These are phyloP conservation scores for Corydoras maculifer DNA, from an alignment of 2,113 vertebrate genomes.

Conservation along the genomic window DNA sequence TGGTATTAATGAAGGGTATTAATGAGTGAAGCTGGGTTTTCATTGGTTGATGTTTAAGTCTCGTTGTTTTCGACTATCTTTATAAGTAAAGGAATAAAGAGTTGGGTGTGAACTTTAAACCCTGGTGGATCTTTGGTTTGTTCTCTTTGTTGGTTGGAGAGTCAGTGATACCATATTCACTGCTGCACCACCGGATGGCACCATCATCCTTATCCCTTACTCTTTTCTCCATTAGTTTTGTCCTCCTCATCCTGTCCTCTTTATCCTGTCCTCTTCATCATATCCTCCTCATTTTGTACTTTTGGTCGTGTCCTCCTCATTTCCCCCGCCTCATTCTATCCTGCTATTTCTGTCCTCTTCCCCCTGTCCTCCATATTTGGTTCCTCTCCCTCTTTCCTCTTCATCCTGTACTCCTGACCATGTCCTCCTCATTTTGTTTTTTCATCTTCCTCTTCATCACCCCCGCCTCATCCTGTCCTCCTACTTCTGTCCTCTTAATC, in stretches of 20 bases:
- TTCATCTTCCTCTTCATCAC: not conserved
- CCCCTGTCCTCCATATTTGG: not conserved
- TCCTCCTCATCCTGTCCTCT: conserved; percentile 24
- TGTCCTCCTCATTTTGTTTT: not conserved
- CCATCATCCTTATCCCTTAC: conserved; percentile 17
- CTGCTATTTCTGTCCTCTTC: not conserved
- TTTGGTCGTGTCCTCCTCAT: not conserved
- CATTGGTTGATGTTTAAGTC: no score
- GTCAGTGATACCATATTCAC: not conserved
- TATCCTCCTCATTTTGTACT: not conserved
- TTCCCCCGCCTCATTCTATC: no score
- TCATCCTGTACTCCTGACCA: not conserved
- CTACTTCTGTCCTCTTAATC: not conserved
- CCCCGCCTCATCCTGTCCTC: conserved; percentile 19
- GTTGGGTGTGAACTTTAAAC: no score
- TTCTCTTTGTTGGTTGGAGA: no score
- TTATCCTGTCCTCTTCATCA: not conserved
- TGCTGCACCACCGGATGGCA: conserved; percentile 56
- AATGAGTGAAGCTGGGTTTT: no score
- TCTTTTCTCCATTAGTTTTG: conserved; percentile 10
- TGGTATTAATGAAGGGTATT: no score
- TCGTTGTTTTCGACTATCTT: no score
- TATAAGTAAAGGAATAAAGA: no score
- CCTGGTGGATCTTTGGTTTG: no score
- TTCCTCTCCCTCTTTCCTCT: conserved; percentile 9